Evolutionary conservation across 2,113 vertebrate species (phyloP).

Genomic region (Drymodes brunneopygia): DNA sequence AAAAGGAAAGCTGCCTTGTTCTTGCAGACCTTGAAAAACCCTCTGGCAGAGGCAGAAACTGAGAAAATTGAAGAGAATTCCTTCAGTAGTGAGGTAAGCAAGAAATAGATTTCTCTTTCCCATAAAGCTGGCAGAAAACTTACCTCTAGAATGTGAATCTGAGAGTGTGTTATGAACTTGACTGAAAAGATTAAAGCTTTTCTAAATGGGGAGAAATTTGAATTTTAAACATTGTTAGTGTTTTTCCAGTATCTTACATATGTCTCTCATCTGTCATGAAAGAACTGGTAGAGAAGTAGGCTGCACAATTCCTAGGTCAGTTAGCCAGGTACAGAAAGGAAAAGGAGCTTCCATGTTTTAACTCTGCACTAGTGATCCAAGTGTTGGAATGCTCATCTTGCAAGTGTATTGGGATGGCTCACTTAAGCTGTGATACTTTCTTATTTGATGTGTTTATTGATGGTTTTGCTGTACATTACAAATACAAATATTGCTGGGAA

Average conservation of each 20-base stretch:
- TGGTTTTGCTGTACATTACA: not conserved
- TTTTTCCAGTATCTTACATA: not conserved
- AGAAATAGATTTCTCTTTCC: not conserved
- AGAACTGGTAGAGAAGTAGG: not conserved
- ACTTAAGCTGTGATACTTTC: not conserved
- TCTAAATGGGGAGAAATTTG: not conserved
- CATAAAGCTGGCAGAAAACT: not conserved
- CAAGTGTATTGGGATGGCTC: not conserved
- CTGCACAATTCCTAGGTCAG: not conserved
- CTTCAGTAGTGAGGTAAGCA: conserved; percentile 76
- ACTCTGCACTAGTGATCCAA: not conserved
- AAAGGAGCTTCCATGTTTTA: not conserved
- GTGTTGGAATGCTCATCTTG: not conserved
- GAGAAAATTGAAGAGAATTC: conserved; percentile 78
- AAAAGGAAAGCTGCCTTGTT: conserved; percentile 96
- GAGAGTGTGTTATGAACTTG: not conserved
- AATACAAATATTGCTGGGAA: not conserved
- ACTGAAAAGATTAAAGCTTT: not conserved
- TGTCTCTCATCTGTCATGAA: not conserved
- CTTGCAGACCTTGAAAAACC: conserved; percentile 87
- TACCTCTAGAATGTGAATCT: not conserved
- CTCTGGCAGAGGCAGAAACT: conserved; percentile 80
- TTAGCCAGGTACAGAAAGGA: not conserved
- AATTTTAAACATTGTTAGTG: not conserved
- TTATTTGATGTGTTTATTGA: not conserved